Evolutionary conservation across 2,888 invertebrate species (phyloP), one percentile per base, ranked within the genome.

Genomic region (Nemoura dubitans): DNA sequence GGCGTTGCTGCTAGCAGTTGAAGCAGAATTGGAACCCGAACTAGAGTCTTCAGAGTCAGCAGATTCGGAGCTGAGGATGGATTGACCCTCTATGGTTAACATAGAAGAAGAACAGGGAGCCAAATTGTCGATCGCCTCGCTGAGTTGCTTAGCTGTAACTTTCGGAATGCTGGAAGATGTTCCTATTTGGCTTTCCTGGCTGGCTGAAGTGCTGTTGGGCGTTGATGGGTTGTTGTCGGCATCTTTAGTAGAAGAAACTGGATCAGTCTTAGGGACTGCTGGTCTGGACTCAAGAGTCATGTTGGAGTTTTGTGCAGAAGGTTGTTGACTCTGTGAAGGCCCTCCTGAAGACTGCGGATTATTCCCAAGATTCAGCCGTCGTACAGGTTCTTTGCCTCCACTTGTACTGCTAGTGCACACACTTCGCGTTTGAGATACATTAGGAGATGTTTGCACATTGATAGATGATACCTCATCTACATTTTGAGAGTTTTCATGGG

Each of bases 71-170:
- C 27, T 26, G 76, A 43, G 27, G 0, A n/a, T 84, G 27, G 2
- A 28, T 6, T 29, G 81, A 5, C 28, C 30, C 14, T 78, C 29
- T 78, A 16, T 30, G 21, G 59, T 21, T 59, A 59, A 21, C 59
- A 59, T 59, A 21, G 59, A 59, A 59, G 84, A 84, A 16, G 84
- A 84, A 76, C 76, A 28, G 27, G 84, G 84, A 10, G 29, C 84
- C 59, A 84, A 76, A 26, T 84, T 84, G 10, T 84, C 84, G 59
- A 84, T 59, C 7, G 84, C 84, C 76, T 84, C 76, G 3, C 59
- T 84, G 16, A 84, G n/a, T 27, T 84, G 84, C 26, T 43, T 59
- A 7, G 84, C 29, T 5, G 76, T 84, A 6, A 84, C 84, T 76
- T 59, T 26, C 59, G 3, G 59, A 10, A 76, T 29, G 26, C 27